These are phyloP conservation scores for Cinclus mexicanus DNA, from an alignment of 2,113 vertebrate genomes.

Conservation along the genomic window DNA sequence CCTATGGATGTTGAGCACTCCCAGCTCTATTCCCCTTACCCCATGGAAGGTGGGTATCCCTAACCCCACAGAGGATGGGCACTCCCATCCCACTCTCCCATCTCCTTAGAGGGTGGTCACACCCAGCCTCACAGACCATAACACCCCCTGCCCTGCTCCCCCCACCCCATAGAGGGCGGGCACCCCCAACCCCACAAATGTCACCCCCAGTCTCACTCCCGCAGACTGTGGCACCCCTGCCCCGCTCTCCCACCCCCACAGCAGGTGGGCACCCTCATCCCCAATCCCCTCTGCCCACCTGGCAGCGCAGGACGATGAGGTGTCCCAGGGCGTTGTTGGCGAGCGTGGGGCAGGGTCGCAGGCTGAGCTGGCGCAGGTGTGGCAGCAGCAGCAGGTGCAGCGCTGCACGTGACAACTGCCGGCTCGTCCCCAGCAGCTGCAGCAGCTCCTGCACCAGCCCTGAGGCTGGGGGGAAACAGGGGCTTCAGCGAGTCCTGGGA, in stretches of 20 bases:
- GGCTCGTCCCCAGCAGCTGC: slow-evolving; percentile 66
- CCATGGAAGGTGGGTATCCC: neutral
- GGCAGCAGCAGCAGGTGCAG: slow-evolving; percentile 86
- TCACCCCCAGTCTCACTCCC: neutral
- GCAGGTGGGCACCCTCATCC: too few relatives aligned
- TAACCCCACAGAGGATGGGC: neutral
- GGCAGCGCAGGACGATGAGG: slow-evolving; percentile 78
- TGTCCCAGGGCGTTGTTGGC: slow-evolving; percentile 72
- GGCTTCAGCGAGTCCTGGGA: accelerated
- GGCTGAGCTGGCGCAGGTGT: slow-evolving; percentile 77
- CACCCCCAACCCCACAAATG: neutral
- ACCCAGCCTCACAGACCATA: too few relatives aligned
- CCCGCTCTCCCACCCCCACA: neutral
- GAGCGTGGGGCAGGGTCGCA: slow-evolving; percentile 70
- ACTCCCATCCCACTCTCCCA: neutral
- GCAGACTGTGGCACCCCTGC: neutral
- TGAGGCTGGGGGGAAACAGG: neutral
- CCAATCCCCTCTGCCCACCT: slow-evolving; percentile 56
- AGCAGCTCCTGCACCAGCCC: slow-evolving; percentile 78
- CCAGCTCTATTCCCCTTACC: too few relatives aligned
- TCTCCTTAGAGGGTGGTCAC: too few relatives aligned
- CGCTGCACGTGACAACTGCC: slow-evolving; percentile 73
- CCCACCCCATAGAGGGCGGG: accelerated
- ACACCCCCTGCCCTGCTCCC: too few relatives aligned
- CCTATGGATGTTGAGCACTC: neutral